Base-by-base conservation (phyloP, 1,140 invertebrate genomes). In the Colletes gigas region DNA sequence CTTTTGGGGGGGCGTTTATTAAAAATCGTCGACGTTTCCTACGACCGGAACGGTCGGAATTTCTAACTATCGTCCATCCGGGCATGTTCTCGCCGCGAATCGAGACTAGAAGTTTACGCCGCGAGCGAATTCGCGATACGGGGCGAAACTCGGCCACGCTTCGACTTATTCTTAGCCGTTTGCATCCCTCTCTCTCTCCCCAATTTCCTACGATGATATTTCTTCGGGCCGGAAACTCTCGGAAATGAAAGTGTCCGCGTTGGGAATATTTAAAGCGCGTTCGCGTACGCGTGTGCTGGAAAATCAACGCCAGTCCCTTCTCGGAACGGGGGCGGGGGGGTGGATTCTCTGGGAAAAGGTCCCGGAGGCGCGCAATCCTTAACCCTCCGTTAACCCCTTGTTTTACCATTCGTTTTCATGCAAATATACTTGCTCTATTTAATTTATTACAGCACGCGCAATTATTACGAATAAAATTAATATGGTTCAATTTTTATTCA, bases 191-290 rank as follows among this genome's bases (percentile, higher is more conserved):
- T 30, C 30, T 30, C 30, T 30, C 30, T 12, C 65, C 50, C 86
- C 73, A 87, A 84, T 87, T 87, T 87, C 82, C 85, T 87, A 69
- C 67, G 78, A 84, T 78, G 78, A 87, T 87, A 83, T 85, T 86
- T 87, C 84, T 86, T 52, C 41, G n/a, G 41, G 21, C 14, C 66
- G 82, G 82, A 84, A 83, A 55, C 41, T 47, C 74, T 81, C 69
- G 85, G 84, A 87, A 87, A 87, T 87, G 82, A 81, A 87, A 86
- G 82, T 86, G 84, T 86, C 83, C 77, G 72, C 50, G 71, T 44
- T 39, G 63, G 66, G 77, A 78, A 83, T 87, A 86, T 87, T 87
- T 87, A 87, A 87, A 76, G 69, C 70, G 41, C 12, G 15, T 21
- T 30, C 2, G 30, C 30, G 30, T 30, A 30, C 30, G 30, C 30